phyloP scores from a whole-genome alignment of 1,140 invertebrate species.

The Ceratosolen solmsi region DNA sequence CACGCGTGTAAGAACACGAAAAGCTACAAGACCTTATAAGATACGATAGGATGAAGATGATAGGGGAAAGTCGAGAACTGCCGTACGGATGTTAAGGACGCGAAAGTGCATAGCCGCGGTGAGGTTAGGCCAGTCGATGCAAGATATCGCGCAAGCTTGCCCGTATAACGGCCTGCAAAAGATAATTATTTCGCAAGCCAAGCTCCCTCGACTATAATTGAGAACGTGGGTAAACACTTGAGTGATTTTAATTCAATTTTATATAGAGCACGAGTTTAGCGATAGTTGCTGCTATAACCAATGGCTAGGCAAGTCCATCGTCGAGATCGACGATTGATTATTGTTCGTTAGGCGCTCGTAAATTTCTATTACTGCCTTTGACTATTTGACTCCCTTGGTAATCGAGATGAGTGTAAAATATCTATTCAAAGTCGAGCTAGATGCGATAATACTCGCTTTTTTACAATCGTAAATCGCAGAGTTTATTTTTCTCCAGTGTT shows the following conservation, averaged over 20 bases:
- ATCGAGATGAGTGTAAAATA: no score
- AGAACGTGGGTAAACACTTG: constrained; percentile 70
- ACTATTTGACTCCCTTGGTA: not conserved
- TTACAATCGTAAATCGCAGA: not conserved
- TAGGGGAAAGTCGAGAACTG: constrained; percentile 28
- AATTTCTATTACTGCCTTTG: not conserved
- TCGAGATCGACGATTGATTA: not conserved
- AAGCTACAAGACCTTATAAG: constrained; percentile 55
- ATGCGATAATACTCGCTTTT: not conserved
- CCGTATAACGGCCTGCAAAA: constrained; percentile 65
- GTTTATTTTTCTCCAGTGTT: not conserved
- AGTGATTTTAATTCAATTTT: constrained; percentile 71
- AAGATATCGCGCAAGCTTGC: constrained; percentile 1
- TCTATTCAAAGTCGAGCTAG: not conserved
- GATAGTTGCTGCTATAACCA: constrained; percentile 52
- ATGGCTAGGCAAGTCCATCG: not conserved
- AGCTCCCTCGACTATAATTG: constrained; percentile 70
- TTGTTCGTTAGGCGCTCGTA: not conserved
- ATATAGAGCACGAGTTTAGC: constrained; percentile 50
- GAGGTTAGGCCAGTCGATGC: not conserved
- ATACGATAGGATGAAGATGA: constrained; percentile 52
- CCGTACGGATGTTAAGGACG: not conserved
- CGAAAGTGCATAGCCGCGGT: not conserved
- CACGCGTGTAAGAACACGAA: constrained; percentile 49
- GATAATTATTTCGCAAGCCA: constrained; percentile 71